Evolutionary conservation across 2,113 vertebrate genomes (phyloP).

Genomic region (Pao palembangensis): DNA sequence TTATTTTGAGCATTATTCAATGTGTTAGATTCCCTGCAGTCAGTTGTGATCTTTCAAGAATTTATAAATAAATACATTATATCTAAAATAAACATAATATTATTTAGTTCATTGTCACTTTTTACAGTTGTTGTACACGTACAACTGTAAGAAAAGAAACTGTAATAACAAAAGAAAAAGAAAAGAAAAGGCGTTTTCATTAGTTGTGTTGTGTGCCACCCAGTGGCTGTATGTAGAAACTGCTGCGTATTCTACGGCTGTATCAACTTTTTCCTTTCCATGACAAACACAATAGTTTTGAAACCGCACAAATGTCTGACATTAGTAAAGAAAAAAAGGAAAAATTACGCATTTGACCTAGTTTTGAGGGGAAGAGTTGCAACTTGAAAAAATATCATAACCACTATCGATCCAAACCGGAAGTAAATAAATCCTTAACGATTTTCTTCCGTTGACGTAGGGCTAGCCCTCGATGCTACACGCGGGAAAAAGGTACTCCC

Average conservation of each 20-base stretch:
- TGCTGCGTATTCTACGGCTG: conserved; percentile 12
- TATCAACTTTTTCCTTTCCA: background rate
- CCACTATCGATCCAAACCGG: conserved; percentile 26
- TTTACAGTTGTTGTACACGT: no score
- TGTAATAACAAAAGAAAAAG: background rate
- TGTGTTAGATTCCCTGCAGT: no score
- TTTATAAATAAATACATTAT: no score
- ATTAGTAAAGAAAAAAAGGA: background rate
- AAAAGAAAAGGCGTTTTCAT: background rate
- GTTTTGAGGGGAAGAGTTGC: background rate
- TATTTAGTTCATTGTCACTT: no score
- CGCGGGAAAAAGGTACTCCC: conserved; percentile 75
- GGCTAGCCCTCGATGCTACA: conserved; percentile 71
- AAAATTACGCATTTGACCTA: no score
- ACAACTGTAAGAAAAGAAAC: background rate
- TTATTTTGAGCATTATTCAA: no score
- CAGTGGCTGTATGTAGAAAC: conserved; percentile 26
- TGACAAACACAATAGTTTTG: background rate
- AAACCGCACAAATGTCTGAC: background rate
- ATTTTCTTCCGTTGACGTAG: conserved; percentile 63
- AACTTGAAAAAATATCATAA: background rate
- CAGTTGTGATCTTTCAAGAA: no score
- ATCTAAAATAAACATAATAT: no score
- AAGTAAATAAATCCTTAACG: conserved; percentile 33
- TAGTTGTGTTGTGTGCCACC: conserved; percentile 38